phyloP scores from a whole-genome alignment of 53 echinoderm and acorn worm genomes.

The Holothuria leucospilota region DNA sequence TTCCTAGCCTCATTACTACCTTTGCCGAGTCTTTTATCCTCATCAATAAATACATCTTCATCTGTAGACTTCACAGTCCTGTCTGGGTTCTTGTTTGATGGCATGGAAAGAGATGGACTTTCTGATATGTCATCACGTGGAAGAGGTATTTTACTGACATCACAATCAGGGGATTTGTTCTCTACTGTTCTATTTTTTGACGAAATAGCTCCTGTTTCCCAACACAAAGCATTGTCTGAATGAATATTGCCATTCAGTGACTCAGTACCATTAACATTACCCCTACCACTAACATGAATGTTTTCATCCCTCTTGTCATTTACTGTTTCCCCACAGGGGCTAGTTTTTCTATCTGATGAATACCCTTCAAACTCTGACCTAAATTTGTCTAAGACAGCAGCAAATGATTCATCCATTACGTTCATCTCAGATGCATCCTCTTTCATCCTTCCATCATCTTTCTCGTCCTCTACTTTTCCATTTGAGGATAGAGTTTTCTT shows the following conservation, averaged over 20 bases:
- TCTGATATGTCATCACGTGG: no score
- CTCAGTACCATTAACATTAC: not conserved
- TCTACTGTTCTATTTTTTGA: no score
- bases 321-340: not conserved
- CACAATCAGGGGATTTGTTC: no score
- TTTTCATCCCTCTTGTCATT: not conserved
- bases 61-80: no score
- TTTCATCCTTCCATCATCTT: conserved; percentile 18
- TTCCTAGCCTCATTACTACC: no score
- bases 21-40: no score
- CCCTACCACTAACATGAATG: no score
- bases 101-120: no score
- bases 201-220: no score
- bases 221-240: not conserved
- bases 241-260: not conserved
- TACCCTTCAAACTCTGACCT: conserved; percentile 21
- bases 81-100: no score
- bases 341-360: not conserved
- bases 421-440: not conserved
- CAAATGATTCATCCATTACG: conserved; percentile 11
- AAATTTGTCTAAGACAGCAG: not conserved
- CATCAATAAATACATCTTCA: no score
- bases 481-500: not conserved
- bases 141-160: no score
- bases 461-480: not conserved